Base-by-base conservation (phyloP, 1,140 invertebrate species). In the Hormaphis cornu region DNA sequence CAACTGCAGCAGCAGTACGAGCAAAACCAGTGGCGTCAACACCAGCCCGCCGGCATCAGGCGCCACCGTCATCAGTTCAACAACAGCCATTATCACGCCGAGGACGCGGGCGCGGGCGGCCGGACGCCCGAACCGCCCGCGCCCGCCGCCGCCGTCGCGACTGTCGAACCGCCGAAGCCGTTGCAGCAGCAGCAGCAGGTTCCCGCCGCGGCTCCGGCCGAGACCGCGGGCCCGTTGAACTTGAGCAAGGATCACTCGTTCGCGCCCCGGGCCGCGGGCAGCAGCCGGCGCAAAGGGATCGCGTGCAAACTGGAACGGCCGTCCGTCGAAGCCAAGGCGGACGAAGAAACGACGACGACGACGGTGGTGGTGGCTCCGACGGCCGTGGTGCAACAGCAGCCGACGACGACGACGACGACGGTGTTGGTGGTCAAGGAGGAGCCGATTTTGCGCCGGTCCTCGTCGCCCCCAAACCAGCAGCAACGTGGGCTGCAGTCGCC, bases 281-380 rank as follows among this genome's bases (percentile, higher is more conserved):
- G 87, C 61, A 85, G 84, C 74, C 83, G 89, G 35, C 83, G 90
- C 70, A 93, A 93, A 76, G 89, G 89, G 0, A 85, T 84, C 59
- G 89, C 90, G 0, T 85, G 86, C 73, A 91, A 90, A 70, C 77
- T 92, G 40, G 75, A 76, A n/a, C 58, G 72, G 14, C 61, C 61
- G 18, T 18, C 52, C 30, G 6, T 14, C 6, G 9, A 58, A 8
- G 10, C 52, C n/a, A 56, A 56, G 30, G 14, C 52, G 4, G 61
- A 72, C 1, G 54, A 72, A 10, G 30, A 72, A 26, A 58, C 70
- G 14, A 10, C 35, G 2, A 20, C 54, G 1, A 76, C 79, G 44
- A 78, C 80, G 28, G 78, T 79, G 42, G 81, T 82, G 3, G 79
- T 80, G 10, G 77, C 63, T 5, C 24, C 20, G 7, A 30, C n/a